These are phyloP conservation scores for Argynnis bischoffii DNA, from an alignment of 2,888 invertebrate species.

Conservation along the genomic window DNA sequence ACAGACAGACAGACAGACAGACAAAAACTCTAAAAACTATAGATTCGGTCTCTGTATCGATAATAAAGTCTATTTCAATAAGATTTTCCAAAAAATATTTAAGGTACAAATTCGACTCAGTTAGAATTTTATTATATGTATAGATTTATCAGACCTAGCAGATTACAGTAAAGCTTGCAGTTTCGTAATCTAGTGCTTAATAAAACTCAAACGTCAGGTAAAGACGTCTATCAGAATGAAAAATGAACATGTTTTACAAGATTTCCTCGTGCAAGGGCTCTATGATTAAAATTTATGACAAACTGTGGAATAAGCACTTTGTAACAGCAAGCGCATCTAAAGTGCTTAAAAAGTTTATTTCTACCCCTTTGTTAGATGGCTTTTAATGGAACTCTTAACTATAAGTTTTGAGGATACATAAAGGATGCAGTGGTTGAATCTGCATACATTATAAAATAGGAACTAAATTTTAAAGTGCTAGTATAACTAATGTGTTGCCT, in stretches of 20 bases:
- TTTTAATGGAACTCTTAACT: not conserved
- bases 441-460: not conserved
- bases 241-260: constrained; percentile 37
- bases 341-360: constrained; percentile 23
- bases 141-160: no score
- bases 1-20: no score
- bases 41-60: no score
- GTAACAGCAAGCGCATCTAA: not conserved
- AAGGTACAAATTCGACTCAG: no score
- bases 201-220: constrained; percentile 32
- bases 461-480: no score
- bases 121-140: no score
- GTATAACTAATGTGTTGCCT: no score
- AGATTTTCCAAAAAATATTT: no score
- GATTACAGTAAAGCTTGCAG: constrained; percentile 3
- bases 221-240: constrained; percentile 33
- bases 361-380: not conserved
- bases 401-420: not conserved
- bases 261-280: constrained; percentile 26
- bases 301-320: constrained; percentile 20
- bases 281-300: constrained; percentile 34
- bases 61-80: no score
- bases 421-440: not conserved
- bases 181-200: constrained; percentile 10
- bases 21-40: no score